Percentiles rank a stretch among this genome's conserved stretches.
These are phyloP conservation scores for Acrossocheilus fasciatus DNA, from an alignment of 2,797 vertebrate species.

Conservation along the genomic window DNA sequence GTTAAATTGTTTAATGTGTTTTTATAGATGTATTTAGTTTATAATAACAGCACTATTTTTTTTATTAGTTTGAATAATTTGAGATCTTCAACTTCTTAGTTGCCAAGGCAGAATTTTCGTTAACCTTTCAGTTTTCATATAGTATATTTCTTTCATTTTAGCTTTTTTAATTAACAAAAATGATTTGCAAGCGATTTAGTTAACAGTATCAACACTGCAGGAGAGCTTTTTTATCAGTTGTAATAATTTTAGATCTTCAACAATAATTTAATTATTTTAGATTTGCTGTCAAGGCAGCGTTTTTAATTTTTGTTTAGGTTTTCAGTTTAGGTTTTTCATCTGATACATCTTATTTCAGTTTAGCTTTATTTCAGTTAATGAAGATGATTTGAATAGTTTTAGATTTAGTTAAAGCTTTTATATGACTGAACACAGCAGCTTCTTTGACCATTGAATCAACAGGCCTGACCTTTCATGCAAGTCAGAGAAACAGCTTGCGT, in stretches of 20 bases:
- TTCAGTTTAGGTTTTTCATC: not conserved
- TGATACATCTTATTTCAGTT: no score
- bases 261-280: no score
- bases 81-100: not conserved
- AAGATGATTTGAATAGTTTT: no score
- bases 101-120: not conserved
- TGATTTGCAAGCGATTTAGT: no score
- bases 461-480: constrained; percentile 1
- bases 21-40: no score
- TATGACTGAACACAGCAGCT: not conserved
- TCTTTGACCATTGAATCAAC: not conserved
- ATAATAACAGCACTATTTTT: no score
- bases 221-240: no score
- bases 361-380: no score
- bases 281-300: not conserved
- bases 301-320: not conserved
- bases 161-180: no score
- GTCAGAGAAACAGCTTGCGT: not conserved
- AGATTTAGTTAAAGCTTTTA: not conserved
- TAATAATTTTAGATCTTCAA: no score
- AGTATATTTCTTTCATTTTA: not conserved
- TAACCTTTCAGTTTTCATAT: not conserved
- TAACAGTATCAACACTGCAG: not conserved
- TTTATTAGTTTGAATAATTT: not conserved
- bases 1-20: no score